Base-by-base conservation (phyloP, 2,797 vertebrate genomes). In the Ceyx erithaca region DNA sequence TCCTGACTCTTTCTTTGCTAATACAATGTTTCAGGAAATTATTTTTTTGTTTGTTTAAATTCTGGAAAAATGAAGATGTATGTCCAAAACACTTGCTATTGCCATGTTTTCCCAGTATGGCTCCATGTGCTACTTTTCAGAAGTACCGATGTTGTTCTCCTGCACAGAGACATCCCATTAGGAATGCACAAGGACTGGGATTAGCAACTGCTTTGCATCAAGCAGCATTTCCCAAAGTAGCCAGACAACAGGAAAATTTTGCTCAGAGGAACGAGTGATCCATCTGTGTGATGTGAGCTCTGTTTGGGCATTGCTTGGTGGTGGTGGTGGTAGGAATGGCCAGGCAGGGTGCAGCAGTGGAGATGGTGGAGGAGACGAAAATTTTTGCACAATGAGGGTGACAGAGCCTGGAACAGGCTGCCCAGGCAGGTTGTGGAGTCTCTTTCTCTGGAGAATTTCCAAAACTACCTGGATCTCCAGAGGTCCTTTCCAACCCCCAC, bases 171-270 rank as follows among this genome's bases (percentile, higher is more conserved):
- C 20, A 30, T 46, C 18, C 79, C n/a, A 3, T 15, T 4, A 23
- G 26, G 48, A 14, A 73, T 31, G 22, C 8, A 4, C 12, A n/a
- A 43, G 40, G 63, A 28, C 6, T 4, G 3, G 46, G 46, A 61
- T 64, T 41, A 49, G 12, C 46, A n/a, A 8, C 51, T 4, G 0
- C 52, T 59, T 54, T 6, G 9, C 9, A 26, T 31, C 26, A 4
- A 54, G 14, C 26, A 13, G 46, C 41, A 3, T 49, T 21, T 61
- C 78, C 77, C 40, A 13, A 45, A 58, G 51, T 22, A 46, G 43
- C 37, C 0, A 3, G 41, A 12, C 10, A 9, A 9, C 0, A 2
- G 40, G 31, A 31, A 8, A 9, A 13, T 15, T 70, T 22, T 55
- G 40, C 70, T 77, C 9, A 3, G n/a, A 48, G 64, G 31, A 52